Percentiles rank a stretch among this genome's conserved stretches.
These are phyloP conservation scores for Promerops cafer DNA, from an alignment of 2,113 vertebrate species.

Conservation along the genomic window DNA sequence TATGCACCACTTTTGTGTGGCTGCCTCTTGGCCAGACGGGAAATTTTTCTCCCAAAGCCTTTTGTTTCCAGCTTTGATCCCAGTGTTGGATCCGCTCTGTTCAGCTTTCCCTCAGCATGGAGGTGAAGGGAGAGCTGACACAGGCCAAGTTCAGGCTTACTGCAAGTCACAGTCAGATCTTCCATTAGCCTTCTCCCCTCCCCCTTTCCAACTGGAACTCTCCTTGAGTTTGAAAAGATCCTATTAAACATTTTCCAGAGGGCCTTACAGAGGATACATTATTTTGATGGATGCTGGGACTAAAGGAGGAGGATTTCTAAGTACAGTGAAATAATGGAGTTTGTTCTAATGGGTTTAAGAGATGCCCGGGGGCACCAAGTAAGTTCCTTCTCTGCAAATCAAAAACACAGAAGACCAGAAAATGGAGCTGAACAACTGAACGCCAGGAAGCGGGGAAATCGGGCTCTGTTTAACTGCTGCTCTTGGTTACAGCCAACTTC, in stretches of 20 bases:
- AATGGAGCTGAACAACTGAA: conserved; percentile 70
- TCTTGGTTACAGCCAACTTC: conserved; percentile 73
- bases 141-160: conserved; percentile 64
- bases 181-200: conserved; percentile 46
- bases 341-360: conserved; percentile 62
- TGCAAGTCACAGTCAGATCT: conserved; percentile 44
- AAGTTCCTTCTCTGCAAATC: conserved; percentile 73
- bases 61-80: conserved; percentile 71
- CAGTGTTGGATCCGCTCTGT: conserved; percentile 46
- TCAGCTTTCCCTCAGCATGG: conserved; percentile 46
- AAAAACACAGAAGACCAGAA: conserved; percentile 73
- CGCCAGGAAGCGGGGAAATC: conserved; percentile 62
- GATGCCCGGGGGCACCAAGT: conserved; percentile 68
- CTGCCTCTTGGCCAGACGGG: conserved; percentile 68
- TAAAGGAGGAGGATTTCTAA: conserved; percentile 57
- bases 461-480: conserved; percentile 63
- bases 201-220: conserved; percentile 48
- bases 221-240: conserved; percentile 53
- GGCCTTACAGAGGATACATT: conserved; percentile 58
- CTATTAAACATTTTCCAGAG: conserved; percentile 55
- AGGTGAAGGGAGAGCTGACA: conserved; percentile 62
- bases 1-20: conserved; percentile 71
- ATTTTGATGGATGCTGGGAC: conserved; percentile 62
- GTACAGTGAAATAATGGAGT: conserved; percentile 60
- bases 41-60: conserved; percentile 66